Conservation (phyloP, 92 coral and sea anemone genomes). For the Ricordea florida region DNA sequence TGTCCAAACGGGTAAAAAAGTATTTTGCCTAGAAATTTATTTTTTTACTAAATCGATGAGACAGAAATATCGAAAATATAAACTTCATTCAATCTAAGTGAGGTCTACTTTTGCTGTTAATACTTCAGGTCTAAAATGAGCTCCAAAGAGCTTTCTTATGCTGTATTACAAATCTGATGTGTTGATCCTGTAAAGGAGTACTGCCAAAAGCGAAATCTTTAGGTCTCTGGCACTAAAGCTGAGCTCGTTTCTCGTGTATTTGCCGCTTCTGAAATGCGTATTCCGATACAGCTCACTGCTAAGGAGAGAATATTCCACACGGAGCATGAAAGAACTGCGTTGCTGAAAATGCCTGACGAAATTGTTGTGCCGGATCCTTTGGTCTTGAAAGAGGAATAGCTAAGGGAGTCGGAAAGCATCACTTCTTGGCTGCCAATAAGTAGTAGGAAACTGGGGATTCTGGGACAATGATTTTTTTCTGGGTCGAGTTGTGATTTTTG, state of each 20-base stretch:
- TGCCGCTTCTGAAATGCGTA: conserved; percentile 36
- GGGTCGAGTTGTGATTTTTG: too few relatives aligned
- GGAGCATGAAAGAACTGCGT: background rate
- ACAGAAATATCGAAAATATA: background rate
- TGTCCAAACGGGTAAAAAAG: background rate
- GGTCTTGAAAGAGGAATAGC: background rate
- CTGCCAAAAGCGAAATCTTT: conserved; percentile 33
- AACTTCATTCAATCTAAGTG: background rate
- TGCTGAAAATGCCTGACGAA: conserved; percentile 1
- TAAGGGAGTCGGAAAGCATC: too few relatives aligned
- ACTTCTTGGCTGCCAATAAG: too few relatives aligned
- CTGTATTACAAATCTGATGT: conserved; percentile 9
- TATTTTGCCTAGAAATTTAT: background rate
- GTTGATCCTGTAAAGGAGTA: conserved; percentile 23
- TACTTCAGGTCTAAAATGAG: conserved; percentile 2
- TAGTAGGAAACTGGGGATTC: too few relatives aligned
- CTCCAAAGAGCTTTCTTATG: conserved; percentile 13
- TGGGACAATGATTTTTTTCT: too few relatives aligned
- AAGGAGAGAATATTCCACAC: background rate
- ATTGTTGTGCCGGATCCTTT: conserved; percentile 9
- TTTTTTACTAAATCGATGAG: background rate
- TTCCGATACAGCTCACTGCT: conserved; percentile 4
- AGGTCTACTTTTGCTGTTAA: background rate
- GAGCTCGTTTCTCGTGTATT: conserved; percentile 51
- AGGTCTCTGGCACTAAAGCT: conserved; percentile 15